Evolutionary conservation across 2,113 vertebrate species (phyloP), one percentile per base, ranked within the genome.

Genomic region (Gallinago undulata): DNA sequence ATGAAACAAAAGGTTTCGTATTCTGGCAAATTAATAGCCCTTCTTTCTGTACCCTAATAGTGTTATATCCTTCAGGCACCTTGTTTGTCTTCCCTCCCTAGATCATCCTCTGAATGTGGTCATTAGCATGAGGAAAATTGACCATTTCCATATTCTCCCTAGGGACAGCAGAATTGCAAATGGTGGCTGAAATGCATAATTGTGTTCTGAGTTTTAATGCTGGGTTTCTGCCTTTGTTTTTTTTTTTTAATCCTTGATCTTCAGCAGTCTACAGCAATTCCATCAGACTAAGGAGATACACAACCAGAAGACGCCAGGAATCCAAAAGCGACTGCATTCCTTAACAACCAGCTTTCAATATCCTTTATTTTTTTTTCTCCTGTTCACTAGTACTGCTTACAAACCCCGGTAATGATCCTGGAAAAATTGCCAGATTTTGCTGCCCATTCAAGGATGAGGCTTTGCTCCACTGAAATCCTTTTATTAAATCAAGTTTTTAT

Each of bases 141-240:
- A 35, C 1, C 1, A 30, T 68, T 91, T 56, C 30, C 10, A 6
- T 72, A 30, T 67, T 79, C 23, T 78, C 25, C 45, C 33, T 31
- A 77, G 23, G 12, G 74, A 64, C 1, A 87, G 23, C 18, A 79
- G 21, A 78, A 75, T 7, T 82, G 43, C 39, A 90, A 87, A 91
- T 0, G 0, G 9, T 63, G 4, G 8, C 25, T 63, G 57, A 84
- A 82, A 93, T 3, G 3, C 7, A 5, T 33, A 85, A 37, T 15
- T 84, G 13, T 7, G 4, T 66, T 87, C 41, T 37, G 14, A 62
- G 8, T 15, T 95, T 41, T 64, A 64, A 64, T 14, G 39, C 37
- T 41, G 39, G 11, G 37, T 28, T 63, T 28, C 37, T 62, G 59
- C 27, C 13, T 28, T 63, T 27, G 9, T 47, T 47, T 9, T 9